Evolutionary conservation across 2,113 vertebrate species (phyloP).

Genomic region (Oncorhynchus tshawytscha): DNA sequence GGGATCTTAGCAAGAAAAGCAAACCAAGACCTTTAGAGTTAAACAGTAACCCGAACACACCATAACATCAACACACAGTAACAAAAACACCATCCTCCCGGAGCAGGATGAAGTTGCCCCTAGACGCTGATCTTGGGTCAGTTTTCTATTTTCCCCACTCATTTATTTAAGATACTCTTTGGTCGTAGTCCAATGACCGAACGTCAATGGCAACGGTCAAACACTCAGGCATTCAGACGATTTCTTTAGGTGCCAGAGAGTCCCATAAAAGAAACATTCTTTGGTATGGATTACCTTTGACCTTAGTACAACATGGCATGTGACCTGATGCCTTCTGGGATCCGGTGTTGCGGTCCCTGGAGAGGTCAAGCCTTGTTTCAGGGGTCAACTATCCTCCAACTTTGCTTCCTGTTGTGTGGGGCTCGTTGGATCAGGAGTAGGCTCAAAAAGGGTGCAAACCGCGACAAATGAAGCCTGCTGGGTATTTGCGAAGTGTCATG

Average conservation of each 20-base stretch:
- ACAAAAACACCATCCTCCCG: neutral
- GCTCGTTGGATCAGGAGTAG: too few species aligned
- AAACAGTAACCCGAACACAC: neutral
- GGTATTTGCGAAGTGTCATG: neutral
- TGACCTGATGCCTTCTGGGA: neutral
- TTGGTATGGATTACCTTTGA: neutral
- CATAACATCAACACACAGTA: neutral
- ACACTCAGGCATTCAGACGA: neutral
- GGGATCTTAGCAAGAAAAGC: constrained; percentile 37
- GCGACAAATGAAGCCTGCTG: too few species aligned
- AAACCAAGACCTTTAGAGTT: constrained; percentile 22
- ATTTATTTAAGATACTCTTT: too few species aligned
- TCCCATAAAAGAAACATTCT: neutral
- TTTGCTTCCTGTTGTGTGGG: neutral
- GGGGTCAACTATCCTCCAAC: neutral
- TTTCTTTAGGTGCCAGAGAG: neutral
- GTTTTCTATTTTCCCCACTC: neutral
- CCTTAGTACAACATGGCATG: neutral
- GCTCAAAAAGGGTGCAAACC: too few species aligned
- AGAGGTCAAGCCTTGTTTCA: neutral
- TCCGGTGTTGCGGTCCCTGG: neutral
- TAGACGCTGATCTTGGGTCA: too few species aligned
- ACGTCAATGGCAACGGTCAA: neutral
- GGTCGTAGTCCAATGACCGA: too few species aligned
- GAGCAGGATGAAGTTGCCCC: too few species aligned